Base-by-base conservation (phyloP, 2,888 invertebrate species). In the Erebia palarica region DNA sequence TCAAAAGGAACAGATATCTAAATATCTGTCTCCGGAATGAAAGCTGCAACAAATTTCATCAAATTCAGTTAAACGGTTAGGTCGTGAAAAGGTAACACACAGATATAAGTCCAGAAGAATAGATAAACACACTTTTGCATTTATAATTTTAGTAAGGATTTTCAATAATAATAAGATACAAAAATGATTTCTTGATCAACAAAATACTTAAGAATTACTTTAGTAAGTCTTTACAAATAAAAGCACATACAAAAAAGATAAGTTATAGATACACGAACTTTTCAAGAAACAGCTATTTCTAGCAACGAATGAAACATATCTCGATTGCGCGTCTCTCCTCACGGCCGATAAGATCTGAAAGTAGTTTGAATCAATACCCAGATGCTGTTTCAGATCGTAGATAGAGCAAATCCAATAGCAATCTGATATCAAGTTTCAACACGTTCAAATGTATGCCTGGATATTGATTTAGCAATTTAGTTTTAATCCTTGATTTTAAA, bases 321-420 rank as follows among this genome's bases (percentile, higher is more conserved):
- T 57, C 58, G 14, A 71, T 42, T 10, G 47, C 49, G 18, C 21
- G 61, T 71, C 67, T 65, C 18, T 61, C 58, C 42, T 71, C 47
- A 58, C n/a, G 42, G 49, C 3, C 14, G 67, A 71, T 71, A 67
- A 63, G 18, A 67, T 71, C 71, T 71, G 67, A 67, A 71, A 67
- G 71, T 63, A 63, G 57, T 18, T 67, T 67, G 58, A 71, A 63
- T 71, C 71, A 71, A 67, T 67, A 64, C 61, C 21, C 9, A 53
- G 47, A 16, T 47, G 18, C n/a, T 42, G 44, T 9, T n/a, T 14
- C 14, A 49, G 67, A 63, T 51, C 47, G 63, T 47, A 44, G 60
- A 63, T 63, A 58, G 47, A 57, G 63, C 47, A 57, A 63, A 63
- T 42, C 67, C 16, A 36, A 65, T 36, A 65, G 63, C 27, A 57